Conservation (phyloP, 2,888 invertebrate species). For the Zhuqinia jingwanae region DNA sequence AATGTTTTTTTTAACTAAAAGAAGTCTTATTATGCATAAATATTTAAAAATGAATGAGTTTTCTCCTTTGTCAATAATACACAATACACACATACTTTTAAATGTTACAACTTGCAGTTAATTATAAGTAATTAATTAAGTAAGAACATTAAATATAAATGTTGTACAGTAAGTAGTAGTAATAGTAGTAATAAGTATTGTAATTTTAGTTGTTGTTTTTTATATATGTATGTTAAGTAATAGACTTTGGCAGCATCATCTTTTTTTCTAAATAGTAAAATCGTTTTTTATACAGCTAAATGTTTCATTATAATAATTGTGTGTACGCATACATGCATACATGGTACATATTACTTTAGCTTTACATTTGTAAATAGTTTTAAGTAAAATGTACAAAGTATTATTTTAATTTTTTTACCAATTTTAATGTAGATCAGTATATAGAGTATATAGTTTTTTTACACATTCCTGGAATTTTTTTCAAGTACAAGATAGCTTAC, state of each 20-base stretch:
- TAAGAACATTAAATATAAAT: no score
- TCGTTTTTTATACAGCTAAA: no score
- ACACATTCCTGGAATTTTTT: no score
- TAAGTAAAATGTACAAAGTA: background rate
- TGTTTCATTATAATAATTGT: no score
- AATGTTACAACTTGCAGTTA: slow-evolving; percentile 11
- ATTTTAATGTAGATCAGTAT: no score
- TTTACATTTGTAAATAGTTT: background rate
- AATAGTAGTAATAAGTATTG: background rate
- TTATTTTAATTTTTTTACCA: background rate
- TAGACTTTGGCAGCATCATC: slow-evolving; percentile 27
- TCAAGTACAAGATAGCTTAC: no score
- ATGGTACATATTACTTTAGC: background rate
- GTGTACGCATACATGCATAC: no score
- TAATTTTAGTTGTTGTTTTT: background rate
- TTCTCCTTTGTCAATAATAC: slow-evolving; percentile 9
- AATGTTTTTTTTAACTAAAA: slow-evolving; percentile 37
- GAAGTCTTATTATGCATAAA: slow-evolving; percentile 61
- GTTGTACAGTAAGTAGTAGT: background rate
- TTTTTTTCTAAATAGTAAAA: background rate
- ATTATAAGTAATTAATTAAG: no score
- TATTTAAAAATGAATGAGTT: slow-evolving; percentile 69
- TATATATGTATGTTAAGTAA: no score
- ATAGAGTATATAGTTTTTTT: no score
- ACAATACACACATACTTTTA: background rate